Evolutionary conservation across 2,797 vertebrate genomes (phyloP).

Genomic region (Chiloscyllium punctatum): DNA sequence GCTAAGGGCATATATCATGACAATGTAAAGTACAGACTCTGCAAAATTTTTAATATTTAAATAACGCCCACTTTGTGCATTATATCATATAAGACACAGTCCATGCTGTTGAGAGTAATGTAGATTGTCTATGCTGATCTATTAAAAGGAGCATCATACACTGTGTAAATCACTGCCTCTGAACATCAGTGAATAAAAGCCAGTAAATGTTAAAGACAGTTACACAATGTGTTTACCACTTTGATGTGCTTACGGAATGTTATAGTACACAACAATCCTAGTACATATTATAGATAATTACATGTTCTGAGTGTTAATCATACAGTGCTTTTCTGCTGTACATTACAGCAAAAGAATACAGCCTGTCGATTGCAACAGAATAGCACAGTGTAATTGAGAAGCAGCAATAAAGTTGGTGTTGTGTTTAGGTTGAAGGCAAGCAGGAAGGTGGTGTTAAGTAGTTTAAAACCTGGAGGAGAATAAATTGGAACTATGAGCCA

Average conservation of each 20-base stretch:
- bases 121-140: background rate
- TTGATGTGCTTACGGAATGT: background rate
- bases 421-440: background rate
- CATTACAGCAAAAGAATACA: background rate
- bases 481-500: background rate
- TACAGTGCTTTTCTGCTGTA: too few relatives aligned
- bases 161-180: background rate
- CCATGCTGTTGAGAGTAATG: background rate
- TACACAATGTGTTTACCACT: too few relatives aligned
- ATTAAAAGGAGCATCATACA: background rate
- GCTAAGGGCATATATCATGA: background rate
- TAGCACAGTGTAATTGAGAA: background rate
- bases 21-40: background rate
- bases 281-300: background rate
- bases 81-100: background rate
- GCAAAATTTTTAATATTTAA: background rate
- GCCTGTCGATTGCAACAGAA: background rate
- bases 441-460: background rate
- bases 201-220: background rate
- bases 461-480: background rate
- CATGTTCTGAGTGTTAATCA: background rate
- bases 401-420: background rate
- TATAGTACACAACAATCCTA: background rate
- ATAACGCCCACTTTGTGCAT: background rate
- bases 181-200: background rate